phyloP scores from a whole-genome alignment of 2,797 vertebrate genomes.

The Cirrhinus molitorella region DNA sequence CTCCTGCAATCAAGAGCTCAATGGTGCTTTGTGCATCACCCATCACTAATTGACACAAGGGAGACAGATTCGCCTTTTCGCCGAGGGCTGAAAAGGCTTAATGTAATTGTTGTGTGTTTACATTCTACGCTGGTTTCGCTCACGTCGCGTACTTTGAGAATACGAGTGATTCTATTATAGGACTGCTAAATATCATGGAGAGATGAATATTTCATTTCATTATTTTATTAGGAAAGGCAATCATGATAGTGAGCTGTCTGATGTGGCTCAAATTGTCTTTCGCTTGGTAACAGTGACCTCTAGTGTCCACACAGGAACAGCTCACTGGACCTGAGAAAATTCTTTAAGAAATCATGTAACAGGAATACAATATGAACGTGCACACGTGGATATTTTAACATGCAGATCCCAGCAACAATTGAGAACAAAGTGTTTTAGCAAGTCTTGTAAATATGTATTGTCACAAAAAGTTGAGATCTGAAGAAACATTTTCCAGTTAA shows the following conservation, averaged over 20 bases:
- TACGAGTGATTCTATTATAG: background rate
- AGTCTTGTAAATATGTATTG: background rate
- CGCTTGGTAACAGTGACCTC: constrained; percentile 68
- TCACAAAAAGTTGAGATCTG: background rate
- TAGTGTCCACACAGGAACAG: constrained; percentile 62
- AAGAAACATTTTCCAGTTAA: constrained; percentile 17
- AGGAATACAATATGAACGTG: constrained; percentile 4
- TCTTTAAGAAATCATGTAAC: background rate
- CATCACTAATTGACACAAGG: constrained; percentile 54
- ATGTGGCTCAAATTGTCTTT: constrained; percentile 7
- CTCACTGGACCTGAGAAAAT: background rate
- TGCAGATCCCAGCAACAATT: background rate
- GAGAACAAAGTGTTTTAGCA: background rate
- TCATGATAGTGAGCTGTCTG: background rate
- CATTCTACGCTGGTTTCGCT: background rate
- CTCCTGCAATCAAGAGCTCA: constrained; percentile 62
- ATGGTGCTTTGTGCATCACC: constrained; percentile 61
- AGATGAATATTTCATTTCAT: constrained; percentile 8
- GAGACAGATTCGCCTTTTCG: constrained; percentile 46
- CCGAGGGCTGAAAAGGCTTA: constrained; percentile 38
- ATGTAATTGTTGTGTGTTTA: constrained; percentile 8
- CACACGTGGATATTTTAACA: background rate
- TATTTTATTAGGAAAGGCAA: constrained; percentile 36
- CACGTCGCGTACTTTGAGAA: background rate
- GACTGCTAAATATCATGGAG: background rate